These are phyloP conservation scores for Psittacula echo DNA, from an alignment of 2,797 vertebrate species.

Conservation along the genomic window DNA sequence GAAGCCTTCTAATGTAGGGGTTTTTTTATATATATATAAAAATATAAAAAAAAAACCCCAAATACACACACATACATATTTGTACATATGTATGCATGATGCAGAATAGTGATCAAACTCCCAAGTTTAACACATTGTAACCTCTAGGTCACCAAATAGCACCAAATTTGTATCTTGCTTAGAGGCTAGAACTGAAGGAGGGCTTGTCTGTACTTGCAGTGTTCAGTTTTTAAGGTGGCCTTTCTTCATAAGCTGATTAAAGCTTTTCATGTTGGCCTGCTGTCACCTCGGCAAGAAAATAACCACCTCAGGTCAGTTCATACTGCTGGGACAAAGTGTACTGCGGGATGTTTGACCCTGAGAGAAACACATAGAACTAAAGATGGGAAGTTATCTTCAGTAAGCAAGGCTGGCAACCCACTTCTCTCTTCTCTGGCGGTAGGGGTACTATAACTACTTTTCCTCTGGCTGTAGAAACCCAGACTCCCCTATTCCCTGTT, in stretches of 20 bases:
- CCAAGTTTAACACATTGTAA: not conserved
- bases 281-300: not conserved
- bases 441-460: accelerated
- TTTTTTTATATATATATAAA: not conserved
- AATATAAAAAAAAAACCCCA: not conserved
- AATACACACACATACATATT: not conserved
- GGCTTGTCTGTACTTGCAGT: not conserved
- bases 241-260: not conserved
- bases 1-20: not conserved
- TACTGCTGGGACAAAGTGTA: accelerated
- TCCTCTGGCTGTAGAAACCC: not conserved
- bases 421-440: not conserved
- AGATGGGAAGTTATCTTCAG: not conserved
- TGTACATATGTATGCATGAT: too few species aligned
- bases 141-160: not conserved
- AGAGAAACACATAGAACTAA: not conserved
- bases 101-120: not conserved
- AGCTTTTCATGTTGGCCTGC: not conserved
- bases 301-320: not conserved
- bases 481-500: not conserved
- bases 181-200: not conserved
- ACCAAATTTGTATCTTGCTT: not conserved
- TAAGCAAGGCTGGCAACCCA: not conserved
- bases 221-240: not conserved
- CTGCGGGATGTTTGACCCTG: not conserved